Evolutionary conservation across 2,797 vertebrate species (phyloP).

Genomic region (Toxotes lorentzi): DNA sequence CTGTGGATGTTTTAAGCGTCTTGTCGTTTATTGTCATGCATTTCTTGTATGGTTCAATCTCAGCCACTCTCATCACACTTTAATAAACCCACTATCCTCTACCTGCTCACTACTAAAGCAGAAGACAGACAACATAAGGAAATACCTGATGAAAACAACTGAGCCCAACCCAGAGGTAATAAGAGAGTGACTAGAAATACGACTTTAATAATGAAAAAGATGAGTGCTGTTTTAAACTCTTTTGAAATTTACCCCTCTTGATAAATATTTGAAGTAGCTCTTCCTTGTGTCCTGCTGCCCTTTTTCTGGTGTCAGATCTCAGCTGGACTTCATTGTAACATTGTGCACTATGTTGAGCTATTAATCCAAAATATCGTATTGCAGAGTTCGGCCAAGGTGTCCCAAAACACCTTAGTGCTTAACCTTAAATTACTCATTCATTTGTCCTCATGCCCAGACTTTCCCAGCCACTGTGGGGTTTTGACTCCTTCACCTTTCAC

Average conservation of each 20-base stretch:
- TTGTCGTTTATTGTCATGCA: not conserved
- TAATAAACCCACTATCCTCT: not conserved
- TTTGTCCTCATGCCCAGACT: conserved; percentile 25
- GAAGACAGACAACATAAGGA: not conserved
- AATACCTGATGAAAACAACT: not conserved
- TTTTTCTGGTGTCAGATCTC: conserved; percentile 13
- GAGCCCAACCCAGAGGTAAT: not conserved
- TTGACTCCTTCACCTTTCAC: conserved; percentile 56
- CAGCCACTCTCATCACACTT: not conserved
- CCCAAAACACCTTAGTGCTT: conserved; percentile 8
- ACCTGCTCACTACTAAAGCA: not conserved
- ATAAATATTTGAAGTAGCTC: not conserved
- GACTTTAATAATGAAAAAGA: too few relatives aligned
- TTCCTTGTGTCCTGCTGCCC: not conserved
- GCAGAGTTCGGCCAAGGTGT: not conserved
- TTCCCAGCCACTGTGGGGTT: conserved; percentile 22
- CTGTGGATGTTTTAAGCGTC: not conserved
- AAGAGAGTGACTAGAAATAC: not conserved
- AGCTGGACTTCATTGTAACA: conserved; percentile 17
- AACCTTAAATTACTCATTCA: conserved; percentile 38
- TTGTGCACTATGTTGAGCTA: conserved; percentile 12
- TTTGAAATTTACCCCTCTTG: not conserved
- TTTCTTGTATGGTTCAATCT: conserved; percentile 5
- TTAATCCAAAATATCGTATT: conserved; percentile 26
- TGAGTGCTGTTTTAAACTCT: not conserved